Evolutionary conservation across 2,888 invertebrate genomes (phyloP), one percentile per base, ranked within the genome.

Genomic region (Melangyna quadrimaculata): DNA sequence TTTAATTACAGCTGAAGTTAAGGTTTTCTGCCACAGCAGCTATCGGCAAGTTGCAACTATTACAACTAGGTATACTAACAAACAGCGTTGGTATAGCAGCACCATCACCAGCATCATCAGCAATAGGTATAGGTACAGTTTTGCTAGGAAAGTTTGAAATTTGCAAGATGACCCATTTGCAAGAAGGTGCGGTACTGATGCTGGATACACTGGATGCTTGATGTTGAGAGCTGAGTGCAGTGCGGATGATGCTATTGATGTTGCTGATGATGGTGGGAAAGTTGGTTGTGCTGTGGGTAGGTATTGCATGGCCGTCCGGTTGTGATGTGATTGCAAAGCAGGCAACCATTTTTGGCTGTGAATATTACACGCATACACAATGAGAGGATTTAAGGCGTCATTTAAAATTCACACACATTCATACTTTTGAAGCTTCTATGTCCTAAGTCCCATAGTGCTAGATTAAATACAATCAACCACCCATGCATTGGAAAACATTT

Each of bases 1-100:
- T 86, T 86, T 86, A 86, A 86, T 86, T 86, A 86, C 73, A 77
- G 63, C 72, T 78, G 70, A 80, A 80, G 80, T 80, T 86, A 86
- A 73, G 72, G 86, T 81, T 81, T 80, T 79, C 63, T 78, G 86
- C 69, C 67, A 73, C 70, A 80, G 77, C 65, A 86, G 81, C 86
- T 86, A 80, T 78, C 81, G 65, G 73, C 80, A 78, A 51, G 61
- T 78, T 70, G 69, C 77, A 86, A 43, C 69, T 78, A 63, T 63
- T 73, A 69, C 63, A 63, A 37, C 65, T 45, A 17, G 8, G 8
- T 43, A 63, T 29, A 45, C 43, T 37, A 63, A 63, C 63, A 63
- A 63, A 43, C 43, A 43, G 17, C 57, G 29, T 8, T 29, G 40
- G n/a, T 27, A 37, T 19, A 19, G 45, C 19, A 32, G 3, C n/a